These are phyloP conservation scores for Acanthiza pusilla DNA, from an alignment of 2,797 vertebrate species.

Conservation along the genomic window DNA sequence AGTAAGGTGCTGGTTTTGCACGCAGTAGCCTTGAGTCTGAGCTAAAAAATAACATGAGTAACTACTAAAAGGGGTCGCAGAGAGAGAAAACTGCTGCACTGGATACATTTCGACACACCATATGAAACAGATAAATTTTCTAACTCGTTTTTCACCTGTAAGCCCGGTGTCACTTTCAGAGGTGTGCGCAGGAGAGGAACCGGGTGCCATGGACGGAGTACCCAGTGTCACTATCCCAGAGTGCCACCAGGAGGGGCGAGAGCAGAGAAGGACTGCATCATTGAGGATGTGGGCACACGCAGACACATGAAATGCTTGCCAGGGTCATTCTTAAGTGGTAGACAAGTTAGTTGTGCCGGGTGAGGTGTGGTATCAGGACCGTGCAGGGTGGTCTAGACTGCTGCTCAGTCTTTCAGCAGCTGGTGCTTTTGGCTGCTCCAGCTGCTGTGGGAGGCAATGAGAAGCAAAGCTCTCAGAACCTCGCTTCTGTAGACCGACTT, in stretches of 20 bases:
- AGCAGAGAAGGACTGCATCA: neutral
- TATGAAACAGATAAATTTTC: neutral
- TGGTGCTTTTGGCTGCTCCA: neutral
- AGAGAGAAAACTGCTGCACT: neutral
- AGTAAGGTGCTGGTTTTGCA: neutral
- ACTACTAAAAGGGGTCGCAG: neutral
- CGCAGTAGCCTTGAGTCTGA: neutral
- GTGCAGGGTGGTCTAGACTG: neutral
- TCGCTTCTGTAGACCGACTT: neutral
- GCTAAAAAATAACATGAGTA: neutral
- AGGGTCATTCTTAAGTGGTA: neutral
- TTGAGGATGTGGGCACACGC: neutral
- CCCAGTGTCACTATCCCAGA: neutral
- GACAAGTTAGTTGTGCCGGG: neutral
- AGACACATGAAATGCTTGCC: neutral
- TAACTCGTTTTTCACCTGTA: neutral
- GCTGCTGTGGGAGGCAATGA: neutral
- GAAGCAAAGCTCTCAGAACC: neutral
- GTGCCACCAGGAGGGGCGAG: rapidly evolving
- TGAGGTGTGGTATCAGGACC: neutral
- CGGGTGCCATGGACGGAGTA: neutral
- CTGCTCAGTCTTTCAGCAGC: neutral
- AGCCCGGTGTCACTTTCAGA: neutral
- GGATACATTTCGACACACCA: neutral
- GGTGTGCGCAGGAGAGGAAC: neutral